Evolutionary conservation across 2,888 invertebrate species (phyloP).

Genomic region (Eugnorisma glareosa): DNA sequence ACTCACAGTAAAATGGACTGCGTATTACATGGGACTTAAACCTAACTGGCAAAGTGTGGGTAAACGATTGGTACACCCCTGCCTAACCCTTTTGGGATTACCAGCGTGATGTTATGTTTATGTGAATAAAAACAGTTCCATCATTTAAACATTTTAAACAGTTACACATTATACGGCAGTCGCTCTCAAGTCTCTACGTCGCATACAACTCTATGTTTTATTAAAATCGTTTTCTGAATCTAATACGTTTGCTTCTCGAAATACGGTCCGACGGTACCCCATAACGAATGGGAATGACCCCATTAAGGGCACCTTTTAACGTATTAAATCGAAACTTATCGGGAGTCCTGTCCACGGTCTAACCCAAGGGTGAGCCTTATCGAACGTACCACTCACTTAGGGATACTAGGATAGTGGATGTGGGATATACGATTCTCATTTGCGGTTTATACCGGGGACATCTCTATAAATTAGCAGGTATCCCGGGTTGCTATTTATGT

Average conservation of each 20-base stretch:
- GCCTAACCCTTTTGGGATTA: no score
- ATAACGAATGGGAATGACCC: constrained; percentile 88
- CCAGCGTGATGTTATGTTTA: no score
- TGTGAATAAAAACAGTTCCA: not conserved
- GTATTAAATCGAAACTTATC: constrained; percentile 89
- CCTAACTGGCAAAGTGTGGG: no score
- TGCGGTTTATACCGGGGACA: constrained; percentile 72
- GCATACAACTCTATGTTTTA: constrained; percentile 63
- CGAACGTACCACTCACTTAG: constrained; percentile 84
- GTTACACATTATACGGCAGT: not conserved
- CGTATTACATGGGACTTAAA: no score
- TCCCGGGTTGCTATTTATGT: constrained; percentile 51
- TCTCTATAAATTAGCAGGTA: constrained; percentile 62
- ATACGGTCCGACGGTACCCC: constrained; percentile 76
- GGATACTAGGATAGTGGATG: constrained; percentile 67
- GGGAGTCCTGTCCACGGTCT: constrained; percentile 82
- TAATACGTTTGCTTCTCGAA: constrained; percentile 71
- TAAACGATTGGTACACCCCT: no score
- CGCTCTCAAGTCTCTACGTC: constrained; percentile 11
- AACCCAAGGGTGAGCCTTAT: constrained; percentile 81
- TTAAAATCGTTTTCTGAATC: constrained; percentile 66
- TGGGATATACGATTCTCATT: constrained; percentile 73
- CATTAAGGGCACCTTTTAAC: constrained; percentile 89
- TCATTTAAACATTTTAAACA: not conserved
- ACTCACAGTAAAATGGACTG: not conserved